Percentiles rank a stretch among this genome's conserved stretches.
Conservation (phyloP, 2,888 invertebrate species). For the Epinotia nisella region DNA sequence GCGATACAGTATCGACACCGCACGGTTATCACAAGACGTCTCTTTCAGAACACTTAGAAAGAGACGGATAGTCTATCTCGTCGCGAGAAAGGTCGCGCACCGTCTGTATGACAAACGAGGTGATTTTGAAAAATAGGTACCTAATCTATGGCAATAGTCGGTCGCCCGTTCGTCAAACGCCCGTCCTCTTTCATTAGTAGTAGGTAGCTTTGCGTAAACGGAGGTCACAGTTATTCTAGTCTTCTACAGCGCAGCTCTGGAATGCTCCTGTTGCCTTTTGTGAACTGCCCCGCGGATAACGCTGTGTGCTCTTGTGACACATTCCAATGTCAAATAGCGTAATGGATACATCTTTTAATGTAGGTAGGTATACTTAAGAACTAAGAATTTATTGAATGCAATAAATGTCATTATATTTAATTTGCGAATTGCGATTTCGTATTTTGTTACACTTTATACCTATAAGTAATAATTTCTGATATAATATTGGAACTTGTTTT, state of each 20-base stretch:
- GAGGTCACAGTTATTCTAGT: neutral
- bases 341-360: slow-evolving; percentile 13
- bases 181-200: too few species aligned
- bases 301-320: slow-evolving; percentile 7
- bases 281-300: slow-evolving; percentile 1
- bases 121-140: too few species aligned
- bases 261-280: neutral
- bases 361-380: neutral
- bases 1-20: too few species aligned
- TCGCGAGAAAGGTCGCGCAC: too few species aligned
- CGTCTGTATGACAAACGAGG: too few species aligned
- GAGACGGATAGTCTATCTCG: too few species aligned
- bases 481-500: too few species aligned
- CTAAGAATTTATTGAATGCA: neutral
- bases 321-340: slow-evolving; percentile 6
- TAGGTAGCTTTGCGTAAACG: neutral
- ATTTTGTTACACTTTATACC: neutral
- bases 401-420: neutral
- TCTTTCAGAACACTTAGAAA: too few species aligned
- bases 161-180: too few species aligned
- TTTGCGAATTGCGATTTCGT: neutral
- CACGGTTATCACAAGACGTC: too few species aligned
- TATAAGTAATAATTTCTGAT: too few species aligned
- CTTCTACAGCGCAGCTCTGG: neutral
- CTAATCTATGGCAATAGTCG: too few species aligned